Percentiles rank a stretch among this genome's conserved stretches.
phyloP scores from a whole-genome alignment of 2,797 vertebrate species.

The Pseudocheirus occidentalis region DNA sequence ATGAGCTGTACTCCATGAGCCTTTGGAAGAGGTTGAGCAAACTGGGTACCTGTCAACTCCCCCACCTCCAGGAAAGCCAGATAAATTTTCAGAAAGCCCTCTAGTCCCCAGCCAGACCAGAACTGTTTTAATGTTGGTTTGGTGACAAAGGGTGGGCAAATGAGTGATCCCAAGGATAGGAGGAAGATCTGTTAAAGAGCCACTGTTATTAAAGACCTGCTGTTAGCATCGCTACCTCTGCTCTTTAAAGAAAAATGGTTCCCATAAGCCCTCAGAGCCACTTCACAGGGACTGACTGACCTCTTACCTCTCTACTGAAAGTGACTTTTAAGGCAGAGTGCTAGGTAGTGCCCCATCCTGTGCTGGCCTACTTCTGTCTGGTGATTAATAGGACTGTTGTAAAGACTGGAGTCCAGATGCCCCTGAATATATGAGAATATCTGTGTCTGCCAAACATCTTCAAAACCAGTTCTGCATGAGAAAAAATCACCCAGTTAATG shows the following conservation, averaged over 20 bases:
- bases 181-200: not conserved
- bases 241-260: not conserved
- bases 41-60: not conserved
- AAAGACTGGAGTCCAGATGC: not conserved
- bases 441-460: not conserved
- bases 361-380: not conserved
- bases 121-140: not conserved
- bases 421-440: not conserved
- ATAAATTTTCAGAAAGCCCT: not conserved
- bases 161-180: not conserved
- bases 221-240: not conserved
- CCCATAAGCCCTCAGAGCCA: not conserved
- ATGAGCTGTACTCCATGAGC: not conserved
- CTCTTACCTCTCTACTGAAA: not conserved
- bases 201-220: not conserved
- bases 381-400: not conserved
- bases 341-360: not conserved
- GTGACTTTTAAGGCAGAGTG: not conserved
- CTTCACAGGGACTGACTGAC: not conserved
- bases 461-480: not conserved
- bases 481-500: not conserved
- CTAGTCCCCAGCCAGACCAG: not conserved
- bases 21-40: not conserved
- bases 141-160: not conserved
- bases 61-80: not conserved